Evolutionary conservation across 2,888 invertebrate species (phyloP).

Genomic region (Cremastinae sp.): DNA sequence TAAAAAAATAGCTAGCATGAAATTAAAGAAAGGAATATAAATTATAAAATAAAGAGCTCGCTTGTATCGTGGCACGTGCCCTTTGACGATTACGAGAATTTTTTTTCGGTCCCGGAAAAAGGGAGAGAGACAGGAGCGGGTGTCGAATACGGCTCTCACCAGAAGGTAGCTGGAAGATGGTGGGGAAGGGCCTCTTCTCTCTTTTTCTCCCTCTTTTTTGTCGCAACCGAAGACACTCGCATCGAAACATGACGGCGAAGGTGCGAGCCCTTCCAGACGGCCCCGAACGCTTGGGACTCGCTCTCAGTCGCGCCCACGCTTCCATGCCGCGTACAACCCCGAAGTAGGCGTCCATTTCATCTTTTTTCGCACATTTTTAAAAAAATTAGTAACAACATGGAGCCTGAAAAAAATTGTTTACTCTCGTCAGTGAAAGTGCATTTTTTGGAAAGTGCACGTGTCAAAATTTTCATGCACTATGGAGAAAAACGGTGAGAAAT

Average conservation of each 20-base stretch:
- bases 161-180: conserved; percentile 27
- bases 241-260: conserved; percentile 54
- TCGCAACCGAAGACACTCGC: too few species aligned
- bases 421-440: too few species aligned
- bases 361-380: background rate
- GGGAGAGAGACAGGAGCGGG: conserved; percentile 14
- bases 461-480: too few species aligned
- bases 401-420: background rate
- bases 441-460: too few species aligned
- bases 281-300: conserved; percentile 55
- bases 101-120: conserved; percentile 15
- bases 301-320: conserved; percentile 74
- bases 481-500: background rate
- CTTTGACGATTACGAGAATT: conserved; percentile 30
- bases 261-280: conserved; percentile 51
- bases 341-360: conserved; percentile 46
- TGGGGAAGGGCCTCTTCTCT: conserved; percentile 55
- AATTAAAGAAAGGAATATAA: background rate
- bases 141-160: conserved; percentile 39
- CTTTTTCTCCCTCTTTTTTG: conserved; percentile 29
- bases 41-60: conserved; percentile 7
- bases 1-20: too few species aligned
- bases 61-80: conserved; percentile 41
- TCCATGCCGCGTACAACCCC: conserved; percentile 58
- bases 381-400: background rate